These are phyloP conservation scores for Desmodus rotundus DNA, from an alignment of 2,113 vertebrate species.

Conservation along the genomic window DNA sequence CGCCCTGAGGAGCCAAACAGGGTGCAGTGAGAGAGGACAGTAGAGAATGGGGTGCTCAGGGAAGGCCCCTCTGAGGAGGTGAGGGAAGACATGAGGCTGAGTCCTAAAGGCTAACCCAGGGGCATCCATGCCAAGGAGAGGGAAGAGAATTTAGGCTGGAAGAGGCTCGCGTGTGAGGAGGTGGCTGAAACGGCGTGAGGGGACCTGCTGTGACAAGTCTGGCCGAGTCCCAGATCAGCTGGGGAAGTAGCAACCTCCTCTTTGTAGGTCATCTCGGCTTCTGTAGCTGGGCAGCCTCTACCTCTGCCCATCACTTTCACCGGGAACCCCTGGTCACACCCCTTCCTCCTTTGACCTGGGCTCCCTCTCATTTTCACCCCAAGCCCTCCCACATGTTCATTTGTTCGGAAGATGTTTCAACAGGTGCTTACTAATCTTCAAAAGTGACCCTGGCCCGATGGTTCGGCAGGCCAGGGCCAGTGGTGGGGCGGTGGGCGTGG, in stretches of 20 bases:
- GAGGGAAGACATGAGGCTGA: not conserved
- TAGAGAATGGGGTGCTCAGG: not conserved
- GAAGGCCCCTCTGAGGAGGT: not conserved
- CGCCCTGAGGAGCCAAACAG: not conserved
- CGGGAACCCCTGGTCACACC: not conserved
- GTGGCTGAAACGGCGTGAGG: not conserved
- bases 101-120: not conserved
- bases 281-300: not conserved
- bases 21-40: not conserved
- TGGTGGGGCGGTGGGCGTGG: rapidly evolving
- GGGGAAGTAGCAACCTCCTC: not conserved
- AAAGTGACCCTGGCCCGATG: not conserved
- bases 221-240: rapidly evolving
- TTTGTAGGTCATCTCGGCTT: not conserved
- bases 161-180: not conserved
- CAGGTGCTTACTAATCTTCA: not conserved
- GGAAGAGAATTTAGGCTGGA: not conserved
- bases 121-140: not conserved
- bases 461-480: not conserved
- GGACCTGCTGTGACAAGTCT: not conserved
- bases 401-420: not conserved
- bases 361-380: not conserved
- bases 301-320: not conserved
- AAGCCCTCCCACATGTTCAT: not conserved
- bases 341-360: not conserved